A percentile compares a stretch with the other conserved stretches of the same genome.
Evolutionary conservation across 2,797 vertebrate species (phyloP).

Genomic region (Cetoscarus ocellatus): DNA sequence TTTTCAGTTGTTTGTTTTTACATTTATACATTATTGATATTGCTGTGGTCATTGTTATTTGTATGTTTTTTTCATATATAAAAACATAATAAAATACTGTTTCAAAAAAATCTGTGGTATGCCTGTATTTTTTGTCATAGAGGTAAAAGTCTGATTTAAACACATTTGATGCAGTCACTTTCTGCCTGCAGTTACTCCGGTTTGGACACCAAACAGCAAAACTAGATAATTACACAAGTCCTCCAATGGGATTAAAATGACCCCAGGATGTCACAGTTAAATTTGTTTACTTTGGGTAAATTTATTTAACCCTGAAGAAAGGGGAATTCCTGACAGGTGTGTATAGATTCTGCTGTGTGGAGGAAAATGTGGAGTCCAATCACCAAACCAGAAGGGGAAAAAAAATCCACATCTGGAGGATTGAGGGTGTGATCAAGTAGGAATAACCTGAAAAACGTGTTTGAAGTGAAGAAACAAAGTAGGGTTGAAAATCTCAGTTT

Average conservation of each 20-base stretch:
- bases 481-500: not conserved
- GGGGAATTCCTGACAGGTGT: not conserved
- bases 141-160: too few species aligned
- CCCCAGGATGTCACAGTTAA: not conserved
- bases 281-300: not conserved
- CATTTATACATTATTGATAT: too few species aligned
- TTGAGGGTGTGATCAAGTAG: constrained; percentile 17
- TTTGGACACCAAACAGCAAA: not conserved
- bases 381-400: constrained; percentile 9
- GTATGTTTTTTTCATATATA: too few species aligned
- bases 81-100: too few species aligned
- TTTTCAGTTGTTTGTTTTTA: too few species aligned
- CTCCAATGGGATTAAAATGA: constrained; percentile 15
- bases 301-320: constrained; percentile 3
- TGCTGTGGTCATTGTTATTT: too few species aligned
- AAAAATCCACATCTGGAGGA: constrained; percentile 7
- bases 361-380: constrained; percentile 1
- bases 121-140: too few species aligned
- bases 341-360: constrained; percentile 11
- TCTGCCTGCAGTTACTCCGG: not conserved
- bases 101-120: too few species aligned
- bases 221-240: constrained; percentile 5
- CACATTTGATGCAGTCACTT: not conserved
- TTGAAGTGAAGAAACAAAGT: not conserved
- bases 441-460: constrained; percentile 16